A percentile compares a stretch with the other conserved stretches of the same genome.
Conservation (phyloP, 2,797 vertebrate species). For the Arremon aurantiirostris region DNA sequence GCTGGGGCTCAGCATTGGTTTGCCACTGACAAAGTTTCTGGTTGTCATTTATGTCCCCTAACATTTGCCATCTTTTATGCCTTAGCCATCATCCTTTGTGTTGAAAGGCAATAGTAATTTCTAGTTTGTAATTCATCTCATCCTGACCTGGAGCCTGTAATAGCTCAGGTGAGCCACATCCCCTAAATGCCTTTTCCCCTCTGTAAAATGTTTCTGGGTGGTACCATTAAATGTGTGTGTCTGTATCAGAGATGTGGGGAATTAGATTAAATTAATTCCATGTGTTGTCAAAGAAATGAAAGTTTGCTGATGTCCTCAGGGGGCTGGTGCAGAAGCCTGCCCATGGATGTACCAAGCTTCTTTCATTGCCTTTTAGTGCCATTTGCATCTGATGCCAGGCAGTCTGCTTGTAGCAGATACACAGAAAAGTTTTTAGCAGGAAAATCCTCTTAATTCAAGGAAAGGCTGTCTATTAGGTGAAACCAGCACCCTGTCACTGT, state of each 20-base stretch:
- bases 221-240: neutral
- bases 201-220: neutral
- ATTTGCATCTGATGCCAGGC: neutral
- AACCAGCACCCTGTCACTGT: neutral
- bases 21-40: neutral
- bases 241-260: neutral
- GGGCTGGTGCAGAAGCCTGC: neutral
- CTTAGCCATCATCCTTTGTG: neutral
- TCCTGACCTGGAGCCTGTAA: neutral
- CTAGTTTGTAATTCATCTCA: neutral
- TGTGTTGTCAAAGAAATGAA: neutral
- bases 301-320: neutral
- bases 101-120: accelerated
- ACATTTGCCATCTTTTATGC: neutral
- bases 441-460: neutral
- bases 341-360: neutral
- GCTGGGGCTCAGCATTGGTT: neutral
- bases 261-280: neutral
- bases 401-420: neutral
- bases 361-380: neutral
- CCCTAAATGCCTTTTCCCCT: neutral
- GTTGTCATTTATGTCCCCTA: neutral
- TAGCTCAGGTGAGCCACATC: neutral
- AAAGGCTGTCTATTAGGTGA: neutral
- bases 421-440: neutral